Base-by-base conservation (phyloP, 2,888 invertebrate species). In the Aethes cnicana region DNA sequence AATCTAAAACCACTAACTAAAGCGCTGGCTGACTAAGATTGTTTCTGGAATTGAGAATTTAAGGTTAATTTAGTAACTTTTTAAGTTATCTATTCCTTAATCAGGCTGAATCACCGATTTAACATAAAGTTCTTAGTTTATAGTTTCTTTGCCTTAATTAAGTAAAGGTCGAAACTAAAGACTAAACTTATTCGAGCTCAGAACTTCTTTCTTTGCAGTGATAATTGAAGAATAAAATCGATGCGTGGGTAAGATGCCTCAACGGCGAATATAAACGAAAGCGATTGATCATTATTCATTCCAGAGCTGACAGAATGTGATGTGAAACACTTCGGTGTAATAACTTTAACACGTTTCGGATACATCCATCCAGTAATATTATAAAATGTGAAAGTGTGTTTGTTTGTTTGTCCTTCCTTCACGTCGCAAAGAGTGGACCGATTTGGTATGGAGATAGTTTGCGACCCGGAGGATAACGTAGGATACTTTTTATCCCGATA, bases 241-340 rank as follows among this genome's bases (percentile, higher is more conserved):
- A 73, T 66, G 65, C 63, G 65, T 68, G 64, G 66, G 66, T 65
- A 70, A 72, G 63, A 72, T 74, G 69, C 68, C 74, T 74, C 74
- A 69, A 65, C 64, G 69, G 76, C 75, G 68, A 73, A 72, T 73
- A 68, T 69, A 69, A 78, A 76, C 72, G 72, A 74, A 77, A 75
- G 61, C 72, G 70, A 79, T 81, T 73, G 69, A 77, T 81, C 84
- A 81, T 84, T 79, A 84, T 73, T 84, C 81, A 84, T 82, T 76
- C 71, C 67, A 70, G 63, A 74, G 69, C 71, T 80, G 84, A 85
- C 82, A 81, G 78, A 78, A 75, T 82, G 74, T 78, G 78, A 82
- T 77, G 81, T 77, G 75, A 76, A 83, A 81, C 75, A 79, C 81
- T 81, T 77, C 69, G 64, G 63, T 66, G 72, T 77, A 78, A 82